Percentiles rank a stretch among this genome's conserved stretches.
phyloP scores from a whole-genome alignment of 2,797 vertebrate species.

The Peromyscus aztecus region DNA sequence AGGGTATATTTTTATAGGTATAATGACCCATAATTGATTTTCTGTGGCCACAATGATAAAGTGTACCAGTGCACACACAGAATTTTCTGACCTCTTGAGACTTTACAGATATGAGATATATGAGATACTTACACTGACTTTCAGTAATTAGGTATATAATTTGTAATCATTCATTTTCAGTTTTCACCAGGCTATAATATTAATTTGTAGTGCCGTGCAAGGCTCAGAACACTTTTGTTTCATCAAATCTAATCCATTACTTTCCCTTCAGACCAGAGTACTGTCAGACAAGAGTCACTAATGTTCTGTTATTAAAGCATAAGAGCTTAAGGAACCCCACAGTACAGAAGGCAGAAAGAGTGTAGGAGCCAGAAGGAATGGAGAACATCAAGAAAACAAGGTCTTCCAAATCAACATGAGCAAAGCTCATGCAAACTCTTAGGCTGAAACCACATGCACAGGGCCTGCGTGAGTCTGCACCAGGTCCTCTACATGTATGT shows the following conservation, averaged over 20 bases:
- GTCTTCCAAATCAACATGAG: background rate
- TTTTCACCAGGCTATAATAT: slow-evolving; percentile 28
- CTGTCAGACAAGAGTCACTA: slow-evolving; percentile 36
- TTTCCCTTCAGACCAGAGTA: slow-evolving; percentile 4
- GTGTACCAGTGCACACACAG: slow-evolving; percentile 25
- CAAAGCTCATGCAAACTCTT: background rate
- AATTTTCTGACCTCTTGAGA: slow-evolving; percentile 48
- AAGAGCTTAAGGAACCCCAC: background rate
- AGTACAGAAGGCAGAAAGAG: background rate
- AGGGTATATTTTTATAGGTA: background rate
- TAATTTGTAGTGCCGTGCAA: background rate
- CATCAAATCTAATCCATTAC: slow-evolving; percentile 1
- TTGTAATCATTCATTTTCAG: slow-evolving; percentile 30
- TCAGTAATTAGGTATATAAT: slow-evolving; percentile 49
- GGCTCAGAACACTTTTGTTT: background rate
- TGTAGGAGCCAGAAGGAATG: background rate
- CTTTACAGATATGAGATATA: slow-evolving; percentile 52
- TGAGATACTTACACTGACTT: slow-evolving; percentile 61
- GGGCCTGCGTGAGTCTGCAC: fast-evolving
- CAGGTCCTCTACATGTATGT: too few species aligned
- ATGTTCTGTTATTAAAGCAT: slow-evolving; percentile 53
- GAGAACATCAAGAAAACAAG: background rate
- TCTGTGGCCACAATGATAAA: slow-evolving; percentile 26
- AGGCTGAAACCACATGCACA: background rate
- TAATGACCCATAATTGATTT: background rate